Percentiles rank a stretch among this genome's conserved stretches.
Evolutionary conservation across 2,113 vertebrate species (phyloP).

Genomic region (Spea multiplicata): DNA sequence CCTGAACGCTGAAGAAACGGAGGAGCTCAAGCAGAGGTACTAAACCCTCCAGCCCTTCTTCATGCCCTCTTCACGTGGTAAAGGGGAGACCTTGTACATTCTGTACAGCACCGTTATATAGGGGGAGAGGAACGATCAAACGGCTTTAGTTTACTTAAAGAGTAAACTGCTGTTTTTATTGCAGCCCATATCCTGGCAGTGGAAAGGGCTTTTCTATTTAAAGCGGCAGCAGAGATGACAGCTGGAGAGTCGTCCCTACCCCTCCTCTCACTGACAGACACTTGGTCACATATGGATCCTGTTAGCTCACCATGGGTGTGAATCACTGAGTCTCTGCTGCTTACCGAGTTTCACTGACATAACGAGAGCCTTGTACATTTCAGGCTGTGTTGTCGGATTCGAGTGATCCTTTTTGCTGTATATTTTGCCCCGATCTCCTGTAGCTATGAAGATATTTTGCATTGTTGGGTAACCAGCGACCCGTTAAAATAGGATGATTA

Average conservation of each 20-base stretch:
- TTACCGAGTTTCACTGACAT: neutral
- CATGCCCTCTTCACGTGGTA: neutral
- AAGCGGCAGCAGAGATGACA: constrained; percentile 52
- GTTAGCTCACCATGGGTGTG: constrained; percentile 25
- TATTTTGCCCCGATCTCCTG: no score
- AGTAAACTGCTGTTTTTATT: constrained; percentile 1
- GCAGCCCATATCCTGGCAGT: neutral
- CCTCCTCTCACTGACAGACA: constrained; percentile 48
- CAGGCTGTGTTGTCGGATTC: neutral
- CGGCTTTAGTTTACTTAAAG: constrained; percentile 14
- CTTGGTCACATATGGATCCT: constrained; percentile 48
- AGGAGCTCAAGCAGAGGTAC: constrained; percentile 80
- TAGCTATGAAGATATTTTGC: no score
- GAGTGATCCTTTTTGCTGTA: no score
- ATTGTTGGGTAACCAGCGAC: no score
- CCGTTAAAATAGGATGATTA: no score
- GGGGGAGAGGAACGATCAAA: neutral
- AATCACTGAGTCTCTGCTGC: neutral
- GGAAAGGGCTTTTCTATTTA: constrained; percentile 55
- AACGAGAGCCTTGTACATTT: neutral
- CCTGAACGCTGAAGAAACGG: constrained; percentile 68
- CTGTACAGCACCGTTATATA: neutral
- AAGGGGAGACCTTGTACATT: constrained; percentile 6
- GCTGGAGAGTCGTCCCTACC: constrained; percentile 56
- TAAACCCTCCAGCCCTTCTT: neutral